These are phyloP conservation scores for Dendrocincla fuliginosa DNA, from an alignment of 2,797 vertebrate genomes.

Conservation along the genomic window DNA sequence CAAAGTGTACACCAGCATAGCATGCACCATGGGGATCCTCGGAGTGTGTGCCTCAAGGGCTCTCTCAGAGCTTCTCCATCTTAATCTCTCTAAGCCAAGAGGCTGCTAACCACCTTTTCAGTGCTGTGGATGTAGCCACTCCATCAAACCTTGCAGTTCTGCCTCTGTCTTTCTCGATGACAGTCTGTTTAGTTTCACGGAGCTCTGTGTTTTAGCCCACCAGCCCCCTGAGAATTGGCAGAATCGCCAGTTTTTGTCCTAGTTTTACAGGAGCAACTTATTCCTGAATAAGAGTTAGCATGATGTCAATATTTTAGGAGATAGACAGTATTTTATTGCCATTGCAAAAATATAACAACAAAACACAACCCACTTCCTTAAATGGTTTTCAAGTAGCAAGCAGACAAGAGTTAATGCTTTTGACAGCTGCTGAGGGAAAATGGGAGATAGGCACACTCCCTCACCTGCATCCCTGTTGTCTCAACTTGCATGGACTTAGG, in stretches of 20 bases:
- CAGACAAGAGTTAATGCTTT: neutral
- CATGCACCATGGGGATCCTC: neutral
- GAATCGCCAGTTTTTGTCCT: neutral
- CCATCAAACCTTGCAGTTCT: neutral
- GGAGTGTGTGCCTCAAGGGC: neutral
- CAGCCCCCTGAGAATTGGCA: neutral
- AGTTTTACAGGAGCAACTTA: neutral
- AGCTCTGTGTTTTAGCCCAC: neutral
- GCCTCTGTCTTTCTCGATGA: neutral
- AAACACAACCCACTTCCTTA: neutral
- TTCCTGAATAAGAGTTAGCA: neutral
- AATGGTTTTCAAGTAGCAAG: neutral
- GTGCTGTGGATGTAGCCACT: neutral
- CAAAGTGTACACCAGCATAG: neutral
- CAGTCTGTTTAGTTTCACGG: neutral
- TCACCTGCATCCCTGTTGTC: neutral
- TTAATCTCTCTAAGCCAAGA: neutral
- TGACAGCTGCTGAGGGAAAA: neutral
- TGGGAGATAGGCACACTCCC: neutral
- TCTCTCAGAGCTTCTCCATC: neutral
- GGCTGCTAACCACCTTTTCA: neutral
- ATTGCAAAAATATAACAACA: neutral
- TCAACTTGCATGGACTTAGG: neutral
- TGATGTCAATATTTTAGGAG: neutral
- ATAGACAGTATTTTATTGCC: neutral